A percentile compares a stretch with the other conserved stretches of the same genome.
These are phyloP conservation scores for Potamilus streckersoni DNA, from an alignment of 1,140 invertebrate genomes.

Conservation along the genomic window DNA sequence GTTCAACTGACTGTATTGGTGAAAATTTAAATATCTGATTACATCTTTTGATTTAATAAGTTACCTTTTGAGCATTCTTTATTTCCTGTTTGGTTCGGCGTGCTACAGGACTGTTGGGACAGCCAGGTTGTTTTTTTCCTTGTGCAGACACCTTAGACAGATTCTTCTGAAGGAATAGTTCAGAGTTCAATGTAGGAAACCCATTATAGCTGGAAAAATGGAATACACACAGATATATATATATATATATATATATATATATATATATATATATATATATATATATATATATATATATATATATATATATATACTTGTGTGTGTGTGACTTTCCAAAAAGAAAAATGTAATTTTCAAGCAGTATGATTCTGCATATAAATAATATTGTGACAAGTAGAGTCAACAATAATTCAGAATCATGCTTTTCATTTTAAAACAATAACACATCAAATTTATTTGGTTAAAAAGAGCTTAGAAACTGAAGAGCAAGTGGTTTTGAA, in stretches of 20 bases:
- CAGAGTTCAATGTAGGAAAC: constrained; percentile 71
- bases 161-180: constrained; percentile 71
- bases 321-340: too few relatives aligned
- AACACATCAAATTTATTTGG: too few relatives aligned
- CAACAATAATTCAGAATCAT: too few relatives aligned
- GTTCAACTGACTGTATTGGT: too few relatives aligned
- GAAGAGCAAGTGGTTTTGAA: too few relatives aligned
- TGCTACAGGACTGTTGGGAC: constrained; percentile 89
- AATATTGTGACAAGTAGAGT: too few relatives aligned
- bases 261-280: background rate
- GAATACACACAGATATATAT: background rate
- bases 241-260: background rate
- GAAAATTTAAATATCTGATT: background rate
- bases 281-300: too few relatives aligned
- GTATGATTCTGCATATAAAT: too few relatives aligned
- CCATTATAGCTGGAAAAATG: constrained; percentile 60
- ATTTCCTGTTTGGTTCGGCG: constrained; percentile 95
- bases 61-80: constrained; percentile 86
- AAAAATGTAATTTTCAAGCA: too few relatives aligned
- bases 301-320: too few relatives aligned
- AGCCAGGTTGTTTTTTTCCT: constrained; percentile 67
- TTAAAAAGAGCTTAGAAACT: too few relatives aligned
- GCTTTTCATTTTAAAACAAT: too few relatives aligned
- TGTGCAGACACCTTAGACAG: constrained; percentile 51
- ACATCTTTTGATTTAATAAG: background rate